phyloP scores from a whole-genome alignment of 2,113 vertebrate species.

The Uria aalge region DNA sequence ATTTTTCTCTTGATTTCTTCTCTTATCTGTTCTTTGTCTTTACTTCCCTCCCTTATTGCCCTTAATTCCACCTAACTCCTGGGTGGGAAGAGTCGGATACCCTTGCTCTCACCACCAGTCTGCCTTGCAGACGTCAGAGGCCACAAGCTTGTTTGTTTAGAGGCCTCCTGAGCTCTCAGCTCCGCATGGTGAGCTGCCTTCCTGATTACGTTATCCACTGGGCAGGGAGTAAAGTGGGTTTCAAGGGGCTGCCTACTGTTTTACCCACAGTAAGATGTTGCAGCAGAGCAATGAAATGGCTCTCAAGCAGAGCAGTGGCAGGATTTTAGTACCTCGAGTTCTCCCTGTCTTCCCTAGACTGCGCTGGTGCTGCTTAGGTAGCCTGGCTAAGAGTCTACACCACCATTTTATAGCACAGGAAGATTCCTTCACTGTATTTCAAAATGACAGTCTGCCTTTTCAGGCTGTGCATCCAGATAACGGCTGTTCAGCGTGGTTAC shows the following conservation, averaged over 20 bases:
- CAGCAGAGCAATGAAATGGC: not conserved
- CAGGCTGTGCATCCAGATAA: not conserved
- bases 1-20: not conserved
- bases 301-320: slow-evolving; percentile 1
- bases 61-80: not conserved
- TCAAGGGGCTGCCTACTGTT: slow-evolving; percentile 38
- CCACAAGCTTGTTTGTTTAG: not conserved
- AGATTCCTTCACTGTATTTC: not conserved
- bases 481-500: not conserved
- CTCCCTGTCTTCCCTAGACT: not conserved
- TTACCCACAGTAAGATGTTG: not conserved
- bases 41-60: not conserved
- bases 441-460: not conserved
- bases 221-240: slow-evolving; percentile 8
- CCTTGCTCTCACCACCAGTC: not conserved
- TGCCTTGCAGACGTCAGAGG: not conserved
- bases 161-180: not conserved
- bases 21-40: not conserved
- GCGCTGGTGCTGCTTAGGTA: not conserved
- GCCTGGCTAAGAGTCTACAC: not conserved
- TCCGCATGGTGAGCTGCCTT: not conserved
- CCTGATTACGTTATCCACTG: not conserved
- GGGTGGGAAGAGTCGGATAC: not conserved
- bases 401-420: not conserved
- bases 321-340: not conserved